These are phyloP conservation scores for Physella acuta DNA, from an alignment of 1,140 invertebrate species.

Conservation along the genomic window DNA sequence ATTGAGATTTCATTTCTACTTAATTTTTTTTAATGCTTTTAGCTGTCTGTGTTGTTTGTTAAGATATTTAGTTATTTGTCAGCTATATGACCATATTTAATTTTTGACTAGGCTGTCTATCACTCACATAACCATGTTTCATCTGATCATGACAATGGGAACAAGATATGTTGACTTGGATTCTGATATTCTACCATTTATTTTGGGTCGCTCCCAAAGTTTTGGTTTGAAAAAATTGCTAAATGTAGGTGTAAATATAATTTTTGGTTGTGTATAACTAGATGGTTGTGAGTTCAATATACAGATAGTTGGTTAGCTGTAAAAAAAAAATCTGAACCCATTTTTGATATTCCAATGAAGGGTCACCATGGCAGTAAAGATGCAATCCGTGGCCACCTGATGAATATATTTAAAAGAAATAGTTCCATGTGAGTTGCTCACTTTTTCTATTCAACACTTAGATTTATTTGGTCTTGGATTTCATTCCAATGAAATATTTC, in stretches of 20 bases:
- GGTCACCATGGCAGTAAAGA: constrained; percentile 4
- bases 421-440: constrained; percentile 4
- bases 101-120: background rate
- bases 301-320: background rate
- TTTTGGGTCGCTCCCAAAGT: background rate
- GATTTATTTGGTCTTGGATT: background rate
- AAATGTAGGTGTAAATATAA: constrained; percentile 2
- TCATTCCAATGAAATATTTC: background rate
- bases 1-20: too few relatives aligned
- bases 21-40: too few relatives aligned
- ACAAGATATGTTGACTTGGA: constrained; percentile 11
- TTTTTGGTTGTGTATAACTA: background rate
- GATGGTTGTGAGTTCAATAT: background rate
- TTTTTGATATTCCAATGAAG: constrained; percentile 4
- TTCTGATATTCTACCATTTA: constrained; percentile 12
- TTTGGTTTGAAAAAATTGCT: constrained; percentile 11
- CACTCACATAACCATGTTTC: constrained; percentile 7
- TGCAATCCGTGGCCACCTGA: background rate
- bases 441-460: too few relatives aligned
- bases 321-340: too few relatives aligned
- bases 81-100: too few relatives aligned
- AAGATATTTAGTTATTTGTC: too few relatives aligned
- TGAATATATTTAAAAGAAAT: background rate
- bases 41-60: too few relatives aligned
- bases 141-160: constrained; percentile 12